phyloP scores from a whole-genome alignment of 2,113 vertebrate genomes.

The Bubo blakistoni region DNA sequence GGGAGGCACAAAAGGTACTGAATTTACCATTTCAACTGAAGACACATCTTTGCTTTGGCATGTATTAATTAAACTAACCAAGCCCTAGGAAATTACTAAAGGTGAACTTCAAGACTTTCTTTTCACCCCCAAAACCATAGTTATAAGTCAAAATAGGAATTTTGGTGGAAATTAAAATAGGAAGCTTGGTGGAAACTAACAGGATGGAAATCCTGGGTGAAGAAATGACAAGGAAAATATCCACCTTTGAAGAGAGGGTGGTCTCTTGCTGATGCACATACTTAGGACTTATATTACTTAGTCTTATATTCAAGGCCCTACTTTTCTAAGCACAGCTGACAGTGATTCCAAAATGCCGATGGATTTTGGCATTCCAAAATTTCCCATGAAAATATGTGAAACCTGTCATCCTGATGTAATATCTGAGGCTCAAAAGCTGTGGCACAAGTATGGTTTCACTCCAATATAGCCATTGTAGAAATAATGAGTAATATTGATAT shows the following conservation, averaged over 20 bases:
- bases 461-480: background rate
- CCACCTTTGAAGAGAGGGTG: background rate
- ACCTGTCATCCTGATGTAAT: background rate
- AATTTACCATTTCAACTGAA: background rate
- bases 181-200: background rate
- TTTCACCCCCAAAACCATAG: background rate
- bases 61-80: background rate
- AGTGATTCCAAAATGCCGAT: background rate
- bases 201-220: background rate
- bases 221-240: background rate
- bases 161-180: background rate
- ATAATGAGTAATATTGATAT: background rate
- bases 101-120: background rate
- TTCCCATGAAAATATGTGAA: background rate
- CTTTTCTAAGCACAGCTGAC: background rate
- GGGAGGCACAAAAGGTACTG: background rate
- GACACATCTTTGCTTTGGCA: background rate
- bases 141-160: background rate
- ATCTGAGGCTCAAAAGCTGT: background rate
- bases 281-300: background rate
- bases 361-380: too few relatives aligned
- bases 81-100: background rate
- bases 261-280: background rate
- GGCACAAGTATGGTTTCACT: background rate
- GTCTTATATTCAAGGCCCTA: background rate